Base-by-base conservation (phyloP, 2,113 vertebrate genomes). In the Trichechus manatus region DNA sequence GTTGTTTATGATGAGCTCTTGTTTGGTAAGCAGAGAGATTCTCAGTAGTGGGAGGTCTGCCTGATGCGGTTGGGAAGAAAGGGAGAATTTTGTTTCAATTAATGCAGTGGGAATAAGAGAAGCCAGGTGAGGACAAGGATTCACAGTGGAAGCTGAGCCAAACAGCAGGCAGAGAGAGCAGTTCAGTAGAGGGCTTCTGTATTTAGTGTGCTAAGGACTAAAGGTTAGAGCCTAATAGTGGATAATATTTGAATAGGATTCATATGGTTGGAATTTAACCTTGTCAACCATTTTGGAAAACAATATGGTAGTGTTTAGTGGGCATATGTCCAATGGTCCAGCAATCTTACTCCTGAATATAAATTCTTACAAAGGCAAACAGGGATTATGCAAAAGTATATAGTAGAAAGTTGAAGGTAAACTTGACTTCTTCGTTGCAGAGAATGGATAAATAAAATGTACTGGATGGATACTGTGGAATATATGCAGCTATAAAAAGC, bases 351-450 rank as follows among this genome's bases (percentile, higher is more conserved):
- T 87, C 27, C 14, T 50, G 9, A n/a, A 72, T 82, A 77, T 89
- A 92, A 78, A 88, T 74, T 92, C 79, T 79, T 85, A 74, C 42
- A 72, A 39, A 89, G 72, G 50, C n/a, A 85, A 53, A 56, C 36
- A 64, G 11, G 31, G 13, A 36, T 80, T 31, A 44, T 75, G n/a
- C 59, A 1, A 7, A 74, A 64, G 42, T n/a, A 33, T 59, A 31
- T 36, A 53, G 56, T 59, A 80, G 36, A 66, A 89, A 47, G 14
- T 33, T 92, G 72, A 80, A 89, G 72, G 47, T 85, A 79, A 56
- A 79, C 53, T 61, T 94, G 33, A n/a, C 53, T 89, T 84, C 77
- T 66, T 88, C 94, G 59, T 22, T 92, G 50, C 19, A 77, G 66
- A 79, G 23, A 79, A 47, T 64, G 9, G 61, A 88, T 88, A 56